Percentiles rank a stretch among this genome's conserved stretches.
These are phyloP conservation scores for Alces alces DNA, from an alignment of 2,113 vertebrate genomes.

Conservation along the genomic window DNA sequence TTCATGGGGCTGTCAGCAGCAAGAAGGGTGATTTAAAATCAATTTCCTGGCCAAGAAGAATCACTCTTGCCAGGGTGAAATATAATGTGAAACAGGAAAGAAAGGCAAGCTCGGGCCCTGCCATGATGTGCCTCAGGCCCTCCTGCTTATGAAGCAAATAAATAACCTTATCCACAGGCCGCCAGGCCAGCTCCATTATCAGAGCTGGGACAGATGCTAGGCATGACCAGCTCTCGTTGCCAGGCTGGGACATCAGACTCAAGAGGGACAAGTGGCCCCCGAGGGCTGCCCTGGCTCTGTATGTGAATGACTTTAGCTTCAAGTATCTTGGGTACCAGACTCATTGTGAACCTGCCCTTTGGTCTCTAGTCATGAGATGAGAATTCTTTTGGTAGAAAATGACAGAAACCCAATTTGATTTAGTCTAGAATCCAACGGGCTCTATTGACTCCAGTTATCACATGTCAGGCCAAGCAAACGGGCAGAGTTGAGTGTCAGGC, in stretches of 20 bases:
- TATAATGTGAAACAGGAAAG: conserved; percentile 30
- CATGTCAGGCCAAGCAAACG: neutral
- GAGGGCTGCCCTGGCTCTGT: neutral
- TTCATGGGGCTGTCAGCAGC: neutral
- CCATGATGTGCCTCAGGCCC: neutral
- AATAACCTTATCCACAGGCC: conserved; percentile 22
- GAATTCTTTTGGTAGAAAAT: neutral
- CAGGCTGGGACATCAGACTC: neutral
- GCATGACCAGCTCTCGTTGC: neutral
- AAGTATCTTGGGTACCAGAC: neutral
- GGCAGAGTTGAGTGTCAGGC: neutral
- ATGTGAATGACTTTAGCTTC: neutral
- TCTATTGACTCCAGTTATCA: neutral
- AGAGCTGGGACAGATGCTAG: neutral
- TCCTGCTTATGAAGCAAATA: conserved; percentile 58
- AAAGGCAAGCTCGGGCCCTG: neutral
- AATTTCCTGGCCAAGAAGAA: conserved; percentile 63
- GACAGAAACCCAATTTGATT: conserved; percentile 16
- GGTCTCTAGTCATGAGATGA: neutral
- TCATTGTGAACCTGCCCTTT: neutral
- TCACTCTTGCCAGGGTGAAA: conserved; percentile 53
- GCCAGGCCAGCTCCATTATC: neutral
- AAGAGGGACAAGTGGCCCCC: neutral
- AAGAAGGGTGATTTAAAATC: conserved; percentile 62
- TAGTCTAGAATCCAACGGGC: neutral